A percentile compares a stretch with the other conserved stretches of the same genome.
Conservation (phyloP, 2,113 vertebrate genomes). For the Anas platyrhynchos region DNA sequence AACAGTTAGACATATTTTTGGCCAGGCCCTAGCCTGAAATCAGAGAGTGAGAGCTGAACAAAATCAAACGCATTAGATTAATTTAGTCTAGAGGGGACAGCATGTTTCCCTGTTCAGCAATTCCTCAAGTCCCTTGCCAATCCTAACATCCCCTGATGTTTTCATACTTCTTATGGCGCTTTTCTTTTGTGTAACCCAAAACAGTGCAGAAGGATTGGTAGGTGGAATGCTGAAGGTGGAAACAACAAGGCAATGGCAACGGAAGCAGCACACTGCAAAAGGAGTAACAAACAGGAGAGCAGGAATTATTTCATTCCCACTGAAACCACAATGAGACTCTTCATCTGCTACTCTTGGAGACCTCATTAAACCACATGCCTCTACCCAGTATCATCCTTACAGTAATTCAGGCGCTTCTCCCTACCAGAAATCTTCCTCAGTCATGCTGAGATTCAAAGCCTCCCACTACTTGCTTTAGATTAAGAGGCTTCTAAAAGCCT, state of each 20-base stretch:
- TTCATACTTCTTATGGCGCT: slow-evolving; percentile 19
- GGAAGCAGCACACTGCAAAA: not conserved
- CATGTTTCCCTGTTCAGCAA: slow-evolving; percentile 41
- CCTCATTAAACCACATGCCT: rapidly evolving
- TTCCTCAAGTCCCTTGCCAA: slow-evolving; percentile 50
- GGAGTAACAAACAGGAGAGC: not conserved
- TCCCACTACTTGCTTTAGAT: not conserved
- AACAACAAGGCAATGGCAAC: not conserved
- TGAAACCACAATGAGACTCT: not conserved
- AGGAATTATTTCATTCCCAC: not conserved
- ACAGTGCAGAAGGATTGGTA: not conserved
- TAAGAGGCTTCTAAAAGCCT: not conserved
- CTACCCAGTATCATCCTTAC: not conserved
- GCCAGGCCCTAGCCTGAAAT: not conserved
- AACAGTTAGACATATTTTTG: slow-evolving; percentile 39
- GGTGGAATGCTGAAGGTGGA: not conserved
- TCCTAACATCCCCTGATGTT: slow-evolving; percentile 45
- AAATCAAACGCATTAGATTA: slow-evolving; percentile 35
- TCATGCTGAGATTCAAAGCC: not conserved
- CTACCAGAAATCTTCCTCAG: not conserved
- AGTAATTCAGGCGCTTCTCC: not conserved
- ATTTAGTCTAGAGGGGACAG: slow-evolving; percentile 47
- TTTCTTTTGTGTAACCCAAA: not conserved
- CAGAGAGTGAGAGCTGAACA: slow-evolving; percentile 5
- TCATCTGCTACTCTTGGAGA: not conserved